These are phyloP conservation scores for Manacus vitellinus DNA, from an alignment of 2,113 vertebrate genomes.

Conservation along the genomic window DNA sequence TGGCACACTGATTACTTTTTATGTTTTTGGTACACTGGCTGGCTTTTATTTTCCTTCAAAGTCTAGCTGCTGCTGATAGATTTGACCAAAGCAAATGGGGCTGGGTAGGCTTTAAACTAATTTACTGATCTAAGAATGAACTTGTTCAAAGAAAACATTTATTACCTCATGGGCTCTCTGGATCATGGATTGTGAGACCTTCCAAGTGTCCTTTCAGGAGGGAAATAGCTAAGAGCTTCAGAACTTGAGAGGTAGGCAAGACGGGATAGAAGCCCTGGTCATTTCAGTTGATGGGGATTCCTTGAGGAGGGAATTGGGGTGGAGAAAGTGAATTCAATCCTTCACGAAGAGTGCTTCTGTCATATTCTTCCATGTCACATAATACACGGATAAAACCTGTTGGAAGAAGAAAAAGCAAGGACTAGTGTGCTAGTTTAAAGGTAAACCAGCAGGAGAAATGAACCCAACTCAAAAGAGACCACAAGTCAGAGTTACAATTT, in stretches of 20 bases:
- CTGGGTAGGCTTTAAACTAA: neutral
- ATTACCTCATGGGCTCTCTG: neutral
- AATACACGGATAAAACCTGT: neutral
- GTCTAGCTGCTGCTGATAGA: neutral
- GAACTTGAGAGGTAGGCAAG: neutral
- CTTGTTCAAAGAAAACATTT: conserved; percentile 15
- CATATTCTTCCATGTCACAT: neutral
- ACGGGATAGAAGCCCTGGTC: neutral
- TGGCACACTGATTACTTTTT: neutral
- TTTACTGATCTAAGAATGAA: conserved; percentile 48
- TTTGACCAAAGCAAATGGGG: neutral
- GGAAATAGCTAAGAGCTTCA: neutral
- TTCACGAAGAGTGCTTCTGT: neutral
- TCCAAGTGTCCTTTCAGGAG: neutral
- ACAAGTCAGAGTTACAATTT: too few species aligned
- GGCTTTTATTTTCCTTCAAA: conserved; percentile 12
- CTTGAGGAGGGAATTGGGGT: neutral
- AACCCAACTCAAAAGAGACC: too few species aligned
- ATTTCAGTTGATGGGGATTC: neutral
- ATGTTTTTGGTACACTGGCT: neutral
- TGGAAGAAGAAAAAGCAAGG: neutral
- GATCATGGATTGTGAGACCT: neutral
- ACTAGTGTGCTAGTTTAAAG: too few species aligned
- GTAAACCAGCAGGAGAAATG: too few species aligned
- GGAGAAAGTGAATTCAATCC: conserved; percentile 26